Conservation (phyloP, 2,113 vertebrate genomes). For the Empidonax traillii region DNA sequence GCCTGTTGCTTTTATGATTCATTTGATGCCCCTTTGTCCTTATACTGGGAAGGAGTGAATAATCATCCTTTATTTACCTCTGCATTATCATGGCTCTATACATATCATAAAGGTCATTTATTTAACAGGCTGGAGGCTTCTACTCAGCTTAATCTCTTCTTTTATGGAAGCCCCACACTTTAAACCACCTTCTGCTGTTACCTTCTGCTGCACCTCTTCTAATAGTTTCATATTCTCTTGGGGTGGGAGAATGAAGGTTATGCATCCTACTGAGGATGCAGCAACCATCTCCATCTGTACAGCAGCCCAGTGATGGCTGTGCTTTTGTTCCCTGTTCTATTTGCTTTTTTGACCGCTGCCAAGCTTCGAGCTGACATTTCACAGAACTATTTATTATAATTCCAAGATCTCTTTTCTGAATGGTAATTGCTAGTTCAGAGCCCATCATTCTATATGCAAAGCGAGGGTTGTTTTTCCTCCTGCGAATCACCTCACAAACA, state of each 20-base stretch:
- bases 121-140: background rate
- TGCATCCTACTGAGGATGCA: background rate
- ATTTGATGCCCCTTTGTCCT: background rate
- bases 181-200: background rate
- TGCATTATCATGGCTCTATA: background rate
- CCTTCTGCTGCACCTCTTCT: background rate
- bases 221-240: background rate
- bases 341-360: slow-evolving; percentile 12
- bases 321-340: slow-evolving; percentile 17
- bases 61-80: background rate
- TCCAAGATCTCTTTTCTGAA: slow-evolving; percentile 1
- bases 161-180: background rate
- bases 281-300: background rate
- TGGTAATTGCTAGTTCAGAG: slow-evolving; percentile 22
- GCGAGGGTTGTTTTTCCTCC: background rate
- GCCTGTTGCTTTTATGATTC: background rate
- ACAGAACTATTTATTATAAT: slow-evolving; percentile 1
- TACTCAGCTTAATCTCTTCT: background rate
- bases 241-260: background rate
- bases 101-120: background rate
- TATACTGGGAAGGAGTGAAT: background rate
- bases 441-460: background rate
- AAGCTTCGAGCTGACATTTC: slow-evolving; percentile 2
- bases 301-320: background rate
- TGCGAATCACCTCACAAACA: background rate